Conservation (phyloP, 2,797 vertebrate species). For the Sus cebifrons region DNA sequence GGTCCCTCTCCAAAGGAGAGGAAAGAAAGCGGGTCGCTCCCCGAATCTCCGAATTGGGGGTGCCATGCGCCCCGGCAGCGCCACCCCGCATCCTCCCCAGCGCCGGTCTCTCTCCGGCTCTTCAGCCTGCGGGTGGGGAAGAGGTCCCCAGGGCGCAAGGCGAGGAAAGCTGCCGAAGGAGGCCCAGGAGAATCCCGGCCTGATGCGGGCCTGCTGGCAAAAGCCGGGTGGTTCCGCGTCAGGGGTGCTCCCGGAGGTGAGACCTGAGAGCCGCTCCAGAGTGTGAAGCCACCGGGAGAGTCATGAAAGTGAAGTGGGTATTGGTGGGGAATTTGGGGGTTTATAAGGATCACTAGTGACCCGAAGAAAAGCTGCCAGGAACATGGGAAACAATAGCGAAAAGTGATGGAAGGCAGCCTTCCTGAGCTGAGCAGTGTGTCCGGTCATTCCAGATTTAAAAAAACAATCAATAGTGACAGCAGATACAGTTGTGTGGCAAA, state of each 20-base stretch:
- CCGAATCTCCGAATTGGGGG: fast-evolving
- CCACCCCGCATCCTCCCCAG: neutral
- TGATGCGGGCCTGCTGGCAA: neutral
- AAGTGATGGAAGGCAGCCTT: neutral
- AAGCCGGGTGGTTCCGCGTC: neutral
- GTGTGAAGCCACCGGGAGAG: fast-evolving
- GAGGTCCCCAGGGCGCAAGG: fast-evolving
- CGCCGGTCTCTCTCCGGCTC: neutral
- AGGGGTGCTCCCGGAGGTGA: too few relatives aligned
- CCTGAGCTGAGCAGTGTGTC: neutral
- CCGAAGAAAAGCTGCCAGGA: neutral
- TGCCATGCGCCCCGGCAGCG: fast-evolving
- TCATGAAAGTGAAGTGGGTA: fast-evolving
- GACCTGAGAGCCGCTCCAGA: neutral
- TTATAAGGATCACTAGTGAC: neutral
- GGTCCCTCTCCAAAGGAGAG: neutral
- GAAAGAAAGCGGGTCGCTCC: too few relatives aligned
- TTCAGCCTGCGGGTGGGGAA: neutral
- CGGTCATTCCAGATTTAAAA: too few relatives aligned
- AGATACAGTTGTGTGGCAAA: neutral
- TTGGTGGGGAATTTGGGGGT: neutral
- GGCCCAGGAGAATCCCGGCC: neutral
- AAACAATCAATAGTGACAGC: neutral
- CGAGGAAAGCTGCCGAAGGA: fast-evolving
- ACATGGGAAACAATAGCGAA: neutral